These are phyloP conservation scores for Chunga burmeisteri DNA, from an alignment of 2,113 vertebrate genomes.

Conservation along the genomic window DNA sequence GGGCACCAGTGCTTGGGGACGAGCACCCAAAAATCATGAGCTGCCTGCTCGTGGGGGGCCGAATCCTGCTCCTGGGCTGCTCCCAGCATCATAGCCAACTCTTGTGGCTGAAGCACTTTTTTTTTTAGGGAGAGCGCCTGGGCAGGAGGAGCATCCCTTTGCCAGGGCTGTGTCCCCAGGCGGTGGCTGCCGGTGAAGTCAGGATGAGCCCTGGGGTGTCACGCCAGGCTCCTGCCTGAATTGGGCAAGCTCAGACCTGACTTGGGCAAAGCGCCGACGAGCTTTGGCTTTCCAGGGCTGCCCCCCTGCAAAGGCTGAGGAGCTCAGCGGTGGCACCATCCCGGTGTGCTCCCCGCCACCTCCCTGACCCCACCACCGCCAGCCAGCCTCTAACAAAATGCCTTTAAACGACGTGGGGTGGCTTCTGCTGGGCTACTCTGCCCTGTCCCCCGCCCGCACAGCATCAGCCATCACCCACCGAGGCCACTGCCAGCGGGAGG, in stretches of 20 bases:
- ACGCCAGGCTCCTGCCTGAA: background rate
- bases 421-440: background rate
- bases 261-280: background rate
- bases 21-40: background rate
- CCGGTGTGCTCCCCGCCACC: rapidly evolving
- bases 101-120: background rate
- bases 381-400: background rate
- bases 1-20: background rate
- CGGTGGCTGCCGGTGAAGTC: background rate
- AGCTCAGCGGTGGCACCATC: background rate
- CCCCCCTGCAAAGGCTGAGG: background rate
- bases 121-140: background rate
- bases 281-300: background rate
- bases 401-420: background rate
- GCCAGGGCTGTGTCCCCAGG: rapidly evolving
- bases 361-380: background rate
- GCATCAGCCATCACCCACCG: background rate
- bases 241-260: background rate
- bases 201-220: background rate
- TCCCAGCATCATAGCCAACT: background rate
- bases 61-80: background rate
- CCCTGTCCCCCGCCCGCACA: background rate
- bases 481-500: background rate
- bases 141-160: background rate
- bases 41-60: rapidly evolving